A percentile compares a stretch with the other conserved stretches of the same genome.
Evolutionary conservation across 2,797 vertebrate species (phyloP).

Genomic region (Amphiprion clarkii): DNA sequence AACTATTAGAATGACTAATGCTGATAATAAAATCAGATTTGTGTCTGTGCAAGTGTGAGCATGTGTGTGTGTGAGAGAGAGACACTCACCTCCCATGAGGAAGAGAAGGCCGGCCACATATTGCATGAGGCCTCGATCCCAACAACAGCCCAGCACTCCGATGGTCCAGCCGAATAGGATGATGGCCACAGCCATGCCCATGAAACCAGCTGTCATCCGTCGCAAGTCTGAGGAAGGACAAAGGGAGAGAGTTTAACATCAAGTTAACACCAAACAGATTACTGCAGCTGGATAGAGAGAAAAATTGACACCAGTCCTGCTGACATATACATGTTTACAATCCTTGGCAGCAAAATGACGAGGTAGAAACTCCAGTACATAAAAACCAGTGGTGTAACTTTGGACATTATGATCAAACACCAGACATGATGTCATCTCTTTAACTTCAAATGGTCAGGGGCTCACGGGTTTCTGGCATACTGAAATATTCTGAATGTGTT

Average conservation of each 20-base stretch:
- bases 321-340: neutral
- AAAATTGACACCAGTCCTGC: neutral
- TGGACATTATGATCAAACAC: too few species aligned
- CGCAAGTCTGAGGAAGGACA: constrained; percentile 89
- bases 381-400: neutral
- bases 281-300: neutral
- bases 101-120: constrained; percentile 98
- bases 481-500: too few species aligned
- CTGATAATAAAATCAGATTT: too few species aligned
- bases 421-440: too few species aligned
- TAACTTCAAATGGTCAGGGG: too few species aligned
- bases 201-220: constrained; percentile 98
- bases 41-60: too few species aligned
- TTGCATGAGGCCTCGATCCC: constrained; percentile 99
- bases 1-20: neutral
- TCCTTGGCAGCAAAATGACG: neutral
- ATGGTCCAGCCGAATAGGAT: constrained; percentile 98
- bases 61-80: too few species aligned
- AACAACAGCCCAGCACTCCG: constrained; percentile 97
- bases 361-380: neutral
- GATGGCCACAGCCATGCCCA: constrained; percentile 99
- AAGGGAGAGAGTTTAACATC: neutral
- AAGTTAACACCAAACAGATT: neutral
- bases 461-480: too few species aligned
- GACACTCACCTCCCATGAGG: constrained; percentile 96